These are phyloP conservation scores for Hipposideros armiger DNA, from an alignment of 2,113 vertebrate species.

Conservation along the genomic window DNA sequence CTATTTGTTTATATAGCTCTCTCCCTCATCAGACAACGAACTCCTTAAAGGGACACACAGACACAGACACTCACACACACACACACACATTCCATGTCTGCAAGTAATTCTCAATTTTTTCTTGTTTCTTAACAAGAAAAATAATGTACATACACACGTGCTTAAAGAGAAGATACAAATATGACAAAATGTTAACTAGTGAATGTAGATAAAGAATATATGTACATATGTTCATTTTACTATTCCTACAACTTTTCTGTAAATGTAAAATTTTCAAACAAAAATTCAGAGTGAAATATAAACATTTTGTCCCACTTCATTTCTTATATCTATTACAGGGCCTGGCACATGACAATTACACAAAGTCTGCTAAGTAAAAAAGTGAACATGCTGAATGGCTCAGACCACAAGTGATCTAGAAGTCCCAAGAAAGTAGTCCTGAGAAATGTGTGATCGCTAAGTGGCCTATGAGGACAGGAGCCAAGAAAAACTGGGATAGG, in stretches of 20 bases:
- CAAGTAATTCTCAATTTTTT: slow-evolving; percentile 7
- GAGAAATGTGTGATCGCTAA: slow-evolving; percentile 13
- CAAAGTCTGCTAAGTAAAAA: not conserved
- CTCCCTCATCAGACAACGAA: not conserved
- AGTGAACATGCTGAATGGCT: not conserved
- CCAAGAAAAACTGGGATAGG: not conserved
- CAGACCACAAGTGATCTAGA: not conserved
- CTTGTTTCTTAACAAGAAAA: not conserved
- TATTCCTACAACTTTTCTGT: slow-evolving; percentile 7
- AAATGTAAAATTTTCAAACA: slow-evolving; percentile 9
- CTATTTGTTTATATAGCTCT: slow-evolving; percentile 20
- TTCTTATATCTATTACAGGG: slow-evolving; percentile 25
- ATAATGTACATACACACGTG: not conserved
- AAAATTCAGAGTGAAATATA: slow-evolving; percentile 20
- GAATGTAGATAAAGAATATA: not conserved
- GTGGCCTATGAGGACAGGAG: not conserved
- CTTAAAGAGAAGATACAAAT: not conserved
- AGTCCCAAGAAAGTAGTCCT: slow-evolving; percentile 23
- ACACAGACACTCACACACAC: too few species aligned
- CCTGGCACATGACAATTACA: not conserved
- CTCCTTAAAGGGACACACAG: not conserved
- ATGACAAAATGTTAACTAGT: slow-evolving; percentile 34
- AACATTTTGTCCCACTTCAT: slow-evolving; percentile 20
- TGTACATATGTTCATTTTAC: slow-evolving; percentile 39
- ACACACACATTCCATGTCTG: not conserved